Evolutionary conservation across 2,113 vertebrate species (phyloP).

Genomic region (Emydocephalus ijimae): DNA sequence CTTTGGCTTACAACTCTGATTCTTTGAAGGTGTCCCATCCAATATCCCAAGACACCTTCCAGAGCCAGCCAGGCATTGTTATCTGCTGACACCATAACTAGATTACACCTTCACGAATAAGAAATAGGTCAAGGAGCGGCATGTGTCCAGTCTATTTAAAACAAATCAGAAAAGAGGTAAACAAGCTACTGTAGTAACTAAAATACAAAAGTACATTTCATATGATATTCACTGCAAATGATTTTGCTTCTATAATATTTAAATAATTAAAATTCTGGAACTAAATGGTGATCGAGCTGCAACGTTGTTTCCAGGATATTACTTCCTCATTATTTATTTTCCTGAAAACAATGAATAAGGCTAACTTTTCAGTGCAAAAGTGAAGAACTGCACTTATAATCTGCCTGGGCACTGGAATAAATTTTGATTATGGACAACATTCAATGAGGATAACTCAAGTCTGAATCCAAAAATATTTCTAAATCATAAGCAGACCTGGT

Average conservation of each 20-base stretch:
- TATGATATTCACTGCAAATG: neutral
- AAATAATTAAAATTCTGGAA: neutral
- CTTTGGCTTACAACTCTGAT: neutral
- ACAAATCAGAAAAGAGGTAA: neutral
- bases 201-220: neutral
- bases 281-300: neutral
- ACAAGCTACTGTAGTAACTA: neutral
- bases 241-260: neutral
- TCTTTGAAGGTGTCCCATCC: neutral
- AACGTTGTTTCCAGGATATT: neutral
- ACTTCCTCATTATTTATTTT: neutral
- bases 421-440: neutral
- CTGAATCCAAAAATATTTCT: neutral
- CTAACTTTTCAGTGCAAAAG: neutral
- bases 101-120: neutral
- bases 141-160: neutral
- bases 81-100: neutral
- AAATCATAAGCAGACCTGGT: neutral
- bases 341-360: neutral
- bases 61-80: neutral
- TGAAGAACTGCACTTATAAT: neutral
- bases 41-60: neutral
- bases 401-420: neutral
- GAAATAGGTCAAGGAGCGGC: neutral
- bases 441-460: neutral